These are phyloP conservation scores for Bubo scandiacus DNA, from an alignment of 2,113 vertebrate species.

Conservation along the genomic window DNA sequence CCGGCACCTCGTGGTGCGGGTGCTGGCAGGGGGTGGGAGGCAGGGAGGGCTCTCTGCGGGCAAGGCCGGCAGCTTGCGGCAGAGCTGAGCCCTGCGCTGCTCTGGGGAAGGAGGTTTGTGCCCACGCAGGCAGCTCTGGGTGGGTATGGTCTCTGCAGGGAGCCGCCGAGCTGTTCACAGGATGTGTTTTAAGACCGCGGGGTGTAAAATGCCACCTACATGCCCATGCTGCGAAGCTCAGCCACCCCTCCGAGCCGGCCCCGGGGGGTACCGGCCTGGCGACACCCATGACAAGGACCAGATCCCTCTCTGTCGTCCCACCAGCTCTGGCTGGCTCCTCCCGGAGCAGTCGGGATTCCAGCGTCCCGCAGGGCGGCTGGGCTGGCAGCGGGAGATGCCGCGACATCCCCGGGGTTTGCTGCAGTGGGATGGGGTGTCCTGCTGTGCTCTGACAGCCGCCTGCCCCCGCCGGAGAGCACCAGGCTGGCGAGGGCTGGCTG, in stretches of 20 bases:
- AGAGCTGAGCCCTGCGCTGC: not conserved
- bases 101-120: not conserved
- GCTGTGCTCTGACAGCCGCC: not conserved
- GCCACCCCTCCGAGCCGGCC: not conserved
- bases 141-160: not conserved
- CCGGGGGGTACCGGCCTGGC: not conserved
- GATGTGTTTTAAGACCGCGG: not conserved
- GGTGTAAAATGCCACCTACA: not conserved
- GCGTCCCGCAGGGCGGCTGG: not conserved
- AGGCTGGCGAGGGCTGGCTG: not conserved
- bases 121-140: not conserved
- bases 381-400: not conserved
- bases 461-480: not conserved
- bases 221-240: not conserved
- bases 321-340: not conserved
- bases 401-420: rapidly evolving
- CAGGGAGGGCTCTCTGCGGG: not conserved
- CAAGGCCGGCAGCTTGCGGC: not conserved
- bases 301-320: not conserved
- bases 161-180: not conserved
- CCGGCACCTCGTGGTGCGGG: rapidly evolving
- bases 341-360: not conserved
- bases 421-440: not conserved
- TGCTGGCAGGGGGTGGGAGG: no score
- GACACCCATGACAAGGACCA: not conserved